These are phyloP conservation scores for Byasa hedistus DNA, from an alignment of 2,888 invertebrate species.

Conservation along the genomic window DNA sequence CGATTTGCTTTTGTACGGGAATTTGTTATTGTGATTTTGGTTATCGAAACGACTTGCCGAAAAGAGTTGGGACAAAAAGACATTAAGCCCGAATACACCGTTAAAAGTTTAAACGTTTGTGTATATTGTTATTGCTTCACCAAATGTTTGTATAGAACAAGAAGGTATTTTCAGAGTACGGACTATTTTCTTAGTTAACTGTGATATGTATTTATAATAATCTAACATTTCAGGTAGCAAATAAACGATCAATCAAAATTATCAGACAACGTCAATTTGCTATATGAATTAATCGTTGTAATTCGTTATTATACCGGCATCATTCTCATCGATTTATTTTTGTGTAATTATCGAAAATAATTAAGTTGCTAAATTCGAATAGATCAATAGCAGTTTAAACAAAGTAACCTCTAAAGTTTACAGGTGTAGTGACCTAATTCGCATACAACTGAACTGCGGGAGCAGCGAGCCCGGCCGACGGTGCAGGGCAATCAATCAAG, in stretches of 20 bases:
- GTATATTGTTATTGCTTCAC: neutral
- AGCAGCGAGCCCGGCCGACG: conserved; percentile 39
- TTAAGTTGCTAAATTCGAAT: conserved; percentile 1
- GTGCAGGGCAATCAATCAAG: conserved; percentile 70
- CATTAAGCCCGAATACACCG: neutral
- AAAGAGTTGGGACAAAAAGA: conserved; percentile 1
- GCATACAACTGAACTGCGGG: conserved; percentile 41
- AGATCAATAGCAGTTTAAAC: conserved; percentile 29
- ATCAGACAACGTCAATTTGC: too few species aligned
- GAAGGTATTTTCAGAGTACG: neutral
- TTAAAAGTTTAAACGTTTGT: neutral
- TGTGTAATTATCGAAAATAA: neutral
- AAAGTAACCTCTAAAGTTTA: conserved; percentile 34
- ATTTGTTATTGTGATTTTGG: conserved; percentile 27
- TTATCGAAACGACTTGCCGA: too few species aligned
- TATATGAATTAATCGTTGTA: too few species aligned
- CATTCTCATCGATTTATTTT: neutral
- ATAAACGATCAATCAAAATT: too few species aligned
- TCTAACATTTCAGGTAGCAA: too few species aligned
- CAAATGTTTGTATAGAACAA: neutral
- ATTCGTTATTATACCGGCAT: neutral
- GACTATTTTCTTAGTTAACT: too few species aligned
- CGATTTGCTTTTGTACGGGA: conserved; percentile 17
- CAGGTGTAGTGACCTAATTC: conserved; percentile 57
- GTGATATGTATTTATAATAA: too few species aligned